Percentiles rank a stretch among this genome's conserved stretches.
Evolutionary conservation across 2,797 vertebrate genomes (phyloP).

Genomic region (Trachurus trachurus): DNA sequence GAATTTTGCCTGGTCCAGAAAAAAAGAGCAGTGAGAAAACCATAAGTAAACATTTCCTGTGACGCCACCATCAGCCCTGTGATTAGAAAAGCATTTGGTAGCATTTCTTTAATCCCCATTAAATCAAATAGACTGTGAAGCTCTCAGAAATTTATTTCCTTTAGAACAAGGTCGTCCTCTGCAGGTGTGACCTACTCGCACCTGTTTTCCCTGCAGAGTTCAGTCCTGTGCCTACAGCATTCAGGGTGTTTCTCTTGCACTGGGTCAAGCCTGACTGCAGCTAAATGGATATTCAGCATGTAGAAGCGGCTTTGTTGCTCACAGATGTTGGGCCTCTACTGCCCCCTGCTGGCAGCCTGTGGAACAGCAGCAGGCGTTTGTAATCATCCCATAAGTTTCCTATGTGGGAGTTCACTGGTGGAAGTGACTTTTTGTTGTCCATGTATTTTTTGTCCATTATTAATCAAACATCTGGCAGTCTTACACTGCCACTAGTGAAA

Average conservation of each 20-base stretch:
- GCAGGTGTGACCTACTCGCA: conserved; percentile 33
- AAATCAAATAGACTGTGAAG: not conserved
- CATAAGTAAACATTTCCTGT: not conserved
- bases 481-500: too few relatives aligned
- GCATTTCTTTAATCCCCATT: not conserved
- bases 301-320: not conserved
- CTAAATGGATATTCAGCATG: conserved; percentile 39
- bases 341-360: conserved; percentile 56
- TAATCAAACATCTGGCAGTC: not conserved
- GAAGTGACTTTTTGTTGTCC: not conserved
- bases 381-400: not conserved
- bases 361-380: not conserved
- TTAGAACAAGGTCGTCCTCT: conserved; percentile 14
- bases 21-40: conserved; percentile 6
- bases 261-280: conserved; percentile 53
- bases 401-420: not conserved
- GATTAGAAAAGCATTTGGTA: not conserved
- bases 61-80: not conserved
- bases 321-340: conserved; percentile 42
- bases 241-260: conserved; percentile 9
- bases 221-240: not conserved
- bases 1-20: not conserved
- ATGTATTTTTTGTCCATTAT: not conserved
- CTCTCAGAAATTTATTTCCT: not conserved
- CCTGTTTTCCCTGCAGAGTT: conserved; percentile 34